phyloP scores from a whole-genome alignment of 2,888 invertebrate species.

The Gari tellinella region DNA sequence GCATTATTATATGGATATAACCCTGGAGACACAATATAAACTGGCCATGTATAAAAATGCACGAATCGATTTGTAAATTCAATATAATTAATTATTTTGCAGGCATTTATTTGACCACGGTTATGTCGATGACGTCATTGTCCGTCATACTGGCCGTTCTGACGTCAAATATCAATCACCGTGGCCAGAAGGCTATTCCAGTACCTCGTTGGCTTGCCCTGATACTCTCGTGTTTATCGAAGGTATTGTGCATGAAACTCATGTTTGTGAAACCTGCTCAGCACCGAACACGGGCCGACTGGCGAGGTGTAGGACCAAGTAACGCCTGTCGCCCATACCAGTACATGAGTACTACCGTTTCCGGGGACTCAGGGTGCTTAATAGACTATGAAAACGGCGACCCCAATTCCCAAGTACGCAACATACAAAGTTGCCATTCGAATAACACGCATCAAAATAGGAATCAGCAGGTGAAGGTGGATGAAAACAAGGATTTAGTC shows the following conservation, averaged over 20 bases:
- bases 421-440: neutral
- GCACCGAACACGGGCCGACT: conserved; percentile 11
- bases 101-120: conserved; percentile 84
- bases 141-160: conserved; percentile 83
- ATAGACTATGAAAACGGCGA: conserved; percentile 77
- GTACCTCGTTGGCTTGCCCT: conserved; percentile 67
- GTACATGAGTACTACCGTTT: conserved; percentile 65
- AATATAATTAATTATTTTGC: too few relatives aligned
- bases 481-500: conserved; percentile 60
- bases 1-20: too few relatives aligned
- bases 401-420: neutral
- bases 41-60: too few relatives aligned
- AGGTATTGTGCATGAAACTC: conserved; percentile 69
- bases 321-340: conserved; percentile 31
- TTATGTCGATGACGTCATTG: conserved; percentile 83
- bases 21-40: too few relatives aligned
- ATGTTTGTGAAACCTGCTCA: conserved; percentile 49
- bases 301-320: neutral
- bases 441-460: conserved; percentile 21
- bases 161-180: conserved; percentile 83
- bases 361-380: conserved; percentile 77
- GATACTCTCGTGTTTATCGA: conserved; percentile 59
- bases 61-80: too few relatives aligned
- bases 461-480: conserved; percentile 13
- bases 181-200: conserved; percentile 70